A percentile compares a stretch with the other conserved stretches of the same genome.
These are phyloP conservation scores for Centruroides sculpturatus DNA, from an alignment of 1,140 invertebrate species.

Conservation along the genomic window DNA sequence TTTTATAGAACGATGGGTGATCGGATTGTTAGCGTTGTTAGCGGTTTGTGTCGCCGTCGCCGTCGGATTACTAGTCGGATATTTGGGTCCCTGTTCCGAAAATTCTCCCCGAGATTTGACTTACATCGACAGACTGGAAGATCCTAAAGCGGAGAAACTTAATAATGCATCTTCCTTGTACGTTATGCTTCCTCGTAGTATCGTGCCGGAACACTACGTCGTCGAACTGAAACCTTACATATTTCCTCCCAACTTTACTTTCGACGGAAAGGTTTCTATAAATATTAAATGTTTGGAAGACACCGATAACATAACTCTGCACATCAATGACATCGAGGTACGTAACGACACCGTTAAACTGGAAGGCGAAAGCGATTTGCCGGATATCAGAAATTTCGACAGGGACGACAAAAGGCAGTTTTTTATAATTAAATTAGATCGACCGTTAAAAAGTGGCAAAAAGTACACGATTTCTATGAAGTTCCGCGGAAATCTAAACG, in stretches of 20 bases:
- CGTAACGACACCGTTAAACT: constrained; percentile 28
- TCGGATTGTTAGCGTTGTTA: not conserved
- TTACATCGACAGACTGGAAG: no score
- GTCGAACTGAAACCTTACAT: constrained; percentile 26
- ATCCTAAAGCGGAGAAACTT: not conserved
- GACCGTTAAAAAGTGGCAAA: constrained; percentile 34
- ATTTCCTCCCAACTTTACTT: constrained; percentile 23
- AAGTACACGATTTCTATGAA: constrained; percentile 45
- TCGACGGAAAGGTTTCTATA: constrained; percentile 26
- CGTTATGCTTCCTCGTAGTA: constrained; percentile 22
- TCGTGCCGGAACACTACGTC: constrained; percentile 24
- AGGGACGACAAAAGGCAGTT: constrained; percentile 47
- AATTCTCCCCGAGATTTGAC: not conserved
- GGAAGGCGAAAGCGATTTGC: constrained; percentile 17
- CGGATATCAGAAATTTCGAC: not conserved
- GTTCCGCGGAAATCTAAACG: constrained; percentile 50
- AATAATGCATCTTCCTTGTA: constrained; percentile 2
- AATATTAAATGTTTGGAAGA: constrained; percentile 36
- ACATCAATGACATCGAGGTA: constrained; percentile 49
- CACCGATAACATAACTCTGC: constrained; percentile 50
- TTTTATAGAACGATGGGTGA: constrained; percentile 1
- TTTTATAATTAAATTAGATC: constrained; percentile 40
- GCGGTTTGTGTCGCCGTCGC: not conserved
- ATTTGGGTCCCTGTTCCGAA: not conserved
- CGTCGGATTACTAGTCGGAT: constrained; percentile 9